Evolutionary conservation across 1,140 invertebrate genomes (phyloP).

Genomic region (Macrobrachium rosenbergii): DNA sequence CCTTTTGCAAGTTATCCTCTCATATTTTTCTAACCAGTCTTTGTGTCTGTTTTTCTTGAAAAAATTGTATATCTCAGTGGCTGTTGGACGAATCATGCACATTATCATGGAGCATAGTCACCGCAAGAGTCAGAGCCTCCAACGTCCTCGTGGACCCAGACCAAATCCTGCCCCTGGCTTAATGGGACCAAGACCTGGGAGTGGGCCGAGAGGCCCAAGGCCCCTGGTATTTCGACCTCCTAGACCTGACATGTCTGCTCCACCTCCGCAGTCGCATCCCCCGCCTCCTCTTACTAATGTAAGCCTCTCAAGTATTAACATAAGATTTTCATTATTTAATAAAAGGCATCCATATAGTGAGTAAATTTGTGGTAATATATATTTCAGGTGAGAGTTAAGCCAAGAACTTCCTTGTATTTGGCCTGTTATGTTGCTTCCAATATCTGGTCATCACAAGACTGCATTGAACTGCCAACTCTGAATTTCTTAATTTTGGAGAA

Average conservation of each 20-base stretch:
- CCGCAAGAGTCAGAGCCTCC: slow-evolving; percentile 39
- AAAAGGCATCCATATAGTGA: neutral
- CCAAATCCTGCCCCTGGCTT: slow-evolving; percentile 50
- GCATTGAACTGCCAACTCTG: no score
- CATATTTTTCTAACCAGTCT: neutral
- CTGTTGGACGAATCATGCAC: slow-evolving; percentile 71
- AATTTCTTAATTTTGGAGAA: no score
- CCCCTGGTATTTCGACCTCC: slow-evolving; percentile 42
- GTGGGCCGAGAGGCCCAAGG: slow-evolving; percentile 41
- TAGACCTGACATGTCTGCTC: slow-evolving; percentile 48
- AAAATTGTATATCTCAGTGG: slow-evolving; percentile 69
- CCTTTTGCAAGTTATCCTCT: neutral
- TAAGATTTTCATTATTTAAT: neutral
- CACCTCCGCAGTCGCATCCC: slow-evolving; percentile 47
- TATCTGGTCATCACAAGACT: no score
- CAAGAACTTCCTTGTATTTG: no score
- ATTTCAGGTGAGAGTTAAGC: no score
- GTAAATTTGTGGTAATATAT: no score
- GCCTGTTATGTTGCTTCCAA: no score
- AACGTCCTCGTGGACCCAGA: slow-evolving; percentile 42
- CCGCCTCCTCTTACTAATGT: slow-evolving; percentile 51
- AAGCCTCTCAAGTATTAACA: neutral
- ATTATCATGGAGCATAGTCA: slow-evolving; percentile 69
- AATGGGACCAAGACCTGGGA: slow-evolving; percentile 49
- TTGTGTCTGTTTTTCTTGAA: neutral